These are phyloP conservation scores for Phaethornis superciliosus DNA, from an alignment of 2,113 vertebrate species.

Conservation along the genomic window DNA sequence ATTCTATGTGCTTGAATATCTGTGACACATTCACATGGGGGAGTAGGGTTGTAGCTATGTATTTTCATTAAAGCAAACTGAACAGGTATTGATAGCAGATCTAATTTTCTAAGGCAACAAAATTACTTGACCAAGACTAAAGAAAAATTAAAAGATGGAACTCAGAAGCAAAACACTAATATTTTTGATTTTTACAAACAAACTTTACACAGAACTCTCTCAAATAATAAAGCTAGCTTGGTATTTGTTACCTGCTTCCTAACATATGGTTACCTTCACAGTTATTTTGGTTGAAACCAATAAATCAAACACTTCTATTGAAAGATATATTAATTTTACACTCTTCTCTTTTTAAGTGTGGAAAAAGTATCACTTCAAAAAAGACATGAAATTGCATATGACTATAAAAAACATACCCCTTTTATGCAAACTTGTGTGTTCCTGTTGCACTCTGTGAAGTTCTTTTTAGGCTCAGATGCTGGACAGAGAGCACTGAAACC, in stretches of 20 bases:
- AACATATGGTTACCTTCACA: not conserved
- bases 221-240: not conserved
- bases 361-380: fast-evolving
- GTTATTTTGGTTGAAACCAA: not conserved
- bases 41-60: not conserved
- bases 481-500: constrained; percentile 86
- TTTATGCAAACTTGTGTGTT: constrained; percentile 94
- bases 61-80: not conserved
- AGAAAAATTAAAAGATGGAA: not conserved
- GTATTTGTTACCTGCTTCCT: not conserved
- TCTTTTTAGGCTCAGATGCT: constrained; percentile 83
- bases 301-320: not conserved
- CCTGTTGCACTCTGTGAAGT: constrained; percentile 88
- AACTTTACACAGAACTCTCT: not conserved
- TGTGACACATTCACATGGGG: too few relatives aligned
- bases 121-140: not conserved
- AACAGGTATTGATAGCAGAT: not conserved
- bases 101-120: not conserved
- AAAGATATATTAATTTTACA: not conserved
- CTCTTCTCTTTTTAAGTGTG: not conserved
- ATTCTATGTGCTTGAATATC: not conserved
- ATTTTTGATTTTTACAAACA: not conserved
- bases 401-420: constrained; percentile 78
- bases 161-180: not conserved
- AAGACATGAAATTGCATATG: not conserved